Percentiles rank a stretch among this genome's conserved stretches.
Evolutionary conservation across 2,113 vertebrate genomes (phyloP).

Genomic region (Pangasianodon hypophthalmus): DNA sequence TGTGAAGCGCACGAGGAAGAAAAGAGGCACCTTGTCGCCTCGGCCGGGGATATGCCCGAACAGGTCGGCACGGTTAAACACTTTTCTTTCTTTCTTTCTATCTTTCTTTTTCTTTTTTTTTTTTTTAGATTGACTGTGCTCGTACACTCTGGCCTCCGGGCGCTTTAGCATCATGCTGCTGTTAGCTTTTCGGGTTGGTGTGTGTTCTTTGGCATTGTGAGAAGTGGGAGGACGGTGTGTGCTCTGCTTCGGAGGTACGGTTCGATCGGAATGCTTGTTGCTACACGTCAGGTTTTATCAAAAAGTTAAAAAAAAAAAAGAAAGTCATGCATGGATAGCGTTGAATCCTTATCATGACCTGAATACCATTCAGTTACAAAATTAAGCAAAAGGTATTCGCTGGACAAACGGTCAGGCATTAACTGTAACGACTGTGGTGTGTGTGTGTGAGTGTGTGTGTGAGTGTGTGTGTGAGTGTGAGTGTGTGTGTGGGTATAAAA

Average conservation of each 20-base stretch:
- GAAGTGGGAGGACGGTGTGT: neutral
- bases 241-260: neutral
- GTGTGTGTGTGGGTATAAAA: slow-evolving; percentile 14
- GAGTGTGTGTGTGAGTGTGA: slow-evolving; percentile 17
- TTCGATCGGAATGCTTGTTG: slow-evolving; percentile 37
- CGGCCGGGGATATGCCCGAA: slow-evolving; percentile 41
- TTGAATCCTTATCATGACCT: neutral
- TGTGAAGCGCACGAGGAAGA: slow-evolving; percentile 29
- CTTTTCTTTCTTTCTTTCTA: neutral
- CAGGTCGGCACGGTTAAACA: slow-evolving; percentile 46
- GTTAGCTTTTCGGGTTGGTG: slow-evolving; percentile 12
- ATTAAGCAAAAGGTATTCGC: neutral
- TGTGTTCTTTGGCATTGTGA: slow-evolving; percentile 28
- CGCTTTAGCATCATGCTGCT: slow-evolving; percentile 33
- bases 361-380: slow-evolving; percentile 18
- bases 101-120: neutral
- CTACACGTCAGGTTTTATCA: slow-evolving; percentile 30
- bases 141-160: slow-evolving; percentile 16
- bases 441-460: slow-evolving; percentile 15
- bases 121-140: neutral
- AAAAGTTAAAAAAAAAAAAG: neutral
- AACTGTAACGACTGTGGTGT: slow-evolving; percentile 15
- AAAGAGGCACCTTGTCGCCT: neutral
- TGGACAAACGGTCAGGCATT: neutral
- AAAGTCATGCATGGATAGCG: neutral